A percentile compares a stretch with the other conserved stretches of the same genome.
Conservation (phyloP, 2,797 vertebrate species). For the Lophius americanus region DNA sequence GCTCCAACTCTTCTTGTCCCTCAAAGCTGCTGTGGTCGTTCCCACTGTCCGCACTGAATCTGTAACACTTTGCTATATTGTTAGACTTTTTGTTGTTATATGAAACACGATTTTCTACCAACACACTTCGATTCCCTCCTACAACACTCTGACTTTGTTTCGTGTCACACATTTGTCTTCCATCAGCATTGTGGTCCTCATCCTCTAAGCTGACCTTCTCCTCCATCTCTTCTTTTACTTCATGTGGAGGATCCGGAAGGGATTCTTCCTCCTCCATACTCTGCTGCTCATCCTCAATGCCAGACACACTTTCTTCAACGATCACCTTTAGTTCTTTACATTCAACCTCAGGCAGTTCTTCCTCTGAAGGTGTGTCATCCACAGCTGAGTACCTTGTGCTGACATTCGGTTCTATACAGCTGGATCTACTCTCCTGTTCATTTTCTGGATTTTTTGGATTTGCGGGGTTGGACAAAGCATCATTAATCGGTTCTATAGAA, state of each 20-base stretch:
- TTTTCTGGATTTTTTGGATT: constrained; percentile 8
- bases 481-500: constrained; percentile 1
- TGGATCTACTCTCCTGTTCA: constrained; percentile 1
- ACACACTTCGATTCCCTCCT: not conserved
- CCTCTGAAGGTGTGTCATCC: constrained; percentile 48
- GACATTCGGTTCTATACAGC: constrained; percentile 9
- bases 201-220: constrained; percentile 46
- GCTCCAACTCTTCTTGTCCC: constrained; percentile 38
- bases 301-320: constrained; percentile 47
- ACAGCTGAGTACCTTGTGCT: constrained; percentile 27
- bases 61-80: constrained; percentile 15
- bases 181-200: constrained; percentile 13
- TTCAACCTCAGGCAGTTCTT: constrained; percentile 35
- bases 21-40: constrained; percentile 65
- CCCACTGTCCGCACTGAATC: constrained; percentile 51
- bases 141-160: not conserved
- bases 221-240: constrained; percentile 39
- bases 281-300: constrained; percentile 40
- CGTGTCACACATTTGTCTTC: constrained; percentile 1
- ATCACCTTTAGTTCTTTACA: constrained; percentile 28
- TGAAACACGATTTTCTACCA: constrained; percentile 29
- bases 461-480: not conserved
- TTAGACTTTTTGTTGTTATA: constrained; percentile 13
- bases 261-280: constrained; percentile 14
- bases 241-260: constrained; percentile 1